Conservation (phyloP, 2,113 vertebrate genomes). For the Boulengeromyrus knoepffleri region DNA sequence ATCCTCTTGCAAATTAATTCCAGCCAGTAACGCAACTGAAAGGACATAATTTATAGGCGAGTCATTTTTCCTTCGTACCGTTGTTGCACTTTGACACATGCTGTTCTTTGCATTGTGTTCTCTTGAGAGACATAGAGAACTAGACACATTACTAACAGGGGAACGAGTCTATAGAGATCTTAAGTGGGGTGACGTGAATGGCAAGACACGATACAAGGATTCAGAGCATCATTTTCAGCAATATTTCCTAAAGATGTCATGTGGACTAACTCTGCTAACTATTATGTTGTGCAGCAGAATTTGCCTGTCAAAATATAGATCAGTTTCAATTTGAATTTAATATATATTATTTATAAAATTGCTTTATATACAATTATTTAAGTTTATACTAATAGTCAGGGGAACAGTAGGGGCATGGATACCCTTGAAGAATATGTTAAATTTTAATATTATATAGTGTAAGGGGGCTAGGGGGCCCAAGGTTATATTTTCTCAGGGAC, state of each 20-base stretch:
- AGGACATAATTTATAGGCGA: neutral
- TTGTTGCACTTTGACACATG: neutral
- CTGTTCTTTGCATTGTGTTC: neutral
- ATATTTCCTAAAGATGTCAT: neutral
- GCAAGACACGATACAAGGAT: neutral
- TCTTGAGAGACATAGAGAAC: neutral
- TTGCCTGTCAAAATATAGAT: neutral
- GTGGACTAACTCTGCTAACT: neutral
- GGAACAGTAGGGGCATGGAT: neutral
- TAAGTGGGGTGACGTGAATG: neutral
- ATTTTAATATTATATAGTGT: neutral
- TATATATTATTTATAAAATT: neutral
- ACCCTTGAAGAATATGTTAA: neutral
- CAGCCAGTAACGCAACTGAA: neutral
- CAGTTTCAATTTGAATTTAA: neutral
- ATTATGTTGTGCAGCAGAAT: neutral
- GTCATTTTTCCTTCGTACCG: neutral
- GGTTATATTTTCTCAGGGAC: neutral
- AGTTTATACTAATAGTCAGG: neutral
- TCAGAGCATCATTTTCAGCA: neutral
- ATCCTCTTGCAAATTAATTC: neutral
- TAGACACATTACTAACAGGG: neutral
- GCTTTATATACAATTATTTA: neutral
- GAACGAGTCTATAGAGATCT: neutral
- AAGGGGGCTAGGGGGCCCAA: neutral